A percentile compares a stretch with the other conserved stretches of the same genome.
phyloP scores from a whole-genome alignment of 2,113 vertebrate genomes.

The Gymnorhina tibicen region DNA sequence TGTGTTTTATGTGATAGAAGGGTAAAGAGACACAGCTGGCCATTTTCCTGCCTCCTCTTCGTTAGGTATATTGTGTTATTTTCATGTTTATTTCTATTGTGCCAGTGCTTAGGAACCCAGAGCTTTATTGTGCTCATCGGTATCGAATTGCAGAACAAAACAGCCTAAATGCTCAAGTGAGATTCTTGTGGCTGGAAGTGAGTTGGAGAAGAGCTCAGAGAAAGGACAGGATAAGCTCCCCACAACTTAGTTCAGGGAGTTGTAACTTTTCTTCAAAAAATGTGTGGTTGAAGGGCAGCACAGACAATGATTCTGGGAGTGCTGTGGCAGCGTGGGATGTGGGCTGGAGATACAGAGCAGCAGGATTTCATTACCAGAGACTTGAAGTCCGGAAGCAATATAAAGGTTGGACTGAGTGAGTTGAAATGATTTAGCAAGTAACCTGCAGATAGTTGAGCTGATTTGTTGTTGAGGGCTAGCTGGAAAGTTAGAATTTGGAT shows the following conservation, averaged over 20 bases:
- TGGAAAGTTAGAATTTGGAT: neutral
- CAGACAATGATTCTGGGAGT: neutral
- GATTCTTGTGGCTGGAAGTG: neutral
- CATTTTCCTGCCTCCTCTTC: neutral
- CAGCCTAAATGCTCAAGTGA: neutral
- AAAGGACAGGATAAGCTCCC: neutral
- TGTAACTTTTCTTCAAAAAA: neutral
- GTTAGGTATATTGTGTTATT: neutral
- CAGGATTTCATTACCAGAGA: neutral
- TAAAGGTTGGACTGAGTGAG: neutral
- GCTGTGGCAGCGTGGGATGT: rapidly evolving
- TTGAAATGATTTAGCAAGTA: neutral
- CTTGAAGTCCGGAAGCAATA: neutral
- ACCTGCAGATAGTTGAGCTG: neutral
- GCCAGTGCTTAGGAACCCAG: neutral
- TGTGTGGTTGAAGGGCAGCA: neutral
- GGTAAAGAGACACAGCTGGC: neutral
- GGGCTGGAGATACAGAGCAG: neutral
- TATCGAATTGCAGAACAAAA: neutral
- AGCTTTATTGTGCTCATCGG: neutral
- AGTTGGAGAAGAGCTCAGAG: neutral
- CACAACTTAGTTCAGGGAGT: neutral
- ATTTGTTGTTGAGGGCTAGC: neutral
- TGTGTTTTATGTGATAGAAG: neutral
- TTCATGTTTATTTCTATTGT: neutral